Evolutionary conservation across 2,888 invertebrate species (phyloP).

Genomic region (Heliconius hortense): DNA sequence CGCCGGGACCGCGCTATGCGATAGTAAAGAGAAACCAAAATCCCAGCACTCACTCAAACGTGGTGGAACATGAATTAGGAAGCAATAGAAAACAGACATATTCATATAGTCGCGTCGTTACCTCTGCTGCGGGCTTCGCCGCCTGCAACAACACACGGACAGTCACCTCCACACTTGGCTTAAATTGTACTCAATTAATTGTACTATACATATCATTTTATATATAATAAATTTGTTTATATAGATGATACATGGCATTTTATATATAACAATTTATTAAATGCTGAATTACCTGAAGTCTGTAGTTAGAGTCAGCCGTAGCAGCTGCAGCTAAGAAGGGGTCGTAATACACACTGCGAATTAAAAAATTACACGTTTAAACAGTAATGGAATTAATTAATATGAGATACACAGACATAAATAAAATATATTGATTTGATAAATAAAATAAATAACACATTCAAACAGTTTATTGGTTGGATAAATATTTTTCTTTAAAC

Average conservation of each 20-base stretch:
- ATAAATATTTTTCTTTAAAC: neutral
- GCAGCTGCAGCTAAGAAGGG: constrained; percentile 96
- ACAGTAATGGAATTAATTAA: neutral
- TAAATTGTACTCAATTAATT: constrained; percentile 6
- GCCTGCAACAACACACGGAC: constrained; percentile 85
- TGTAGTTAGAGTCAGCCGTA: constrained; percentile 92
- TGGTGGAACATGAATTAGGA: constrained; percentile 76
- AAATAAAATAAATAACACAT: neutral
- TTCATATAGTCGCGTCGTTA: constrained; percentile 68
- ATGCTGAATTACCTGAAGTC: constrained; percentile 89
- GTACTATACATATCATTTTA: neutral
- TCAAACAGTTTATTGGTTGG: neutral
- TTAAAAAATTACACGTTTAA: constrained; percentile 28
- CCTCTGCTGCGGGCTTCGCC: constrained; percentile 87
- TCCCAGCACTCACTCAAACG: constrained; percentile 79
- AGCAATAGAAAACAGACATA: constrained; percentile 73
- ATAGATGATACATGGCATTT: constrained; percentile 2
- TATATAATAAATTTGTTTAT: neutral
- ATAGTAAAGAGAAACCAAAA: constrained; percentile 78
- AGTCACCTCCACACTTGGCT: constrained; percentile 51
- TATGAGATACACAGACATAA: neutral
- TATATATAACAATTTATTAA: neutral
- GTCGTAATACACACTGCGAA: constrained; percentile 94
- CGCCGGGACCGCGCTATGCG: constrained; percentile 40
- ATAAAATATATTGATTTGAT: neutral